phyloP scores from a whole-genome alignment of 1,140 invertebrate species.

The Hyles vespertilio region DNA sequence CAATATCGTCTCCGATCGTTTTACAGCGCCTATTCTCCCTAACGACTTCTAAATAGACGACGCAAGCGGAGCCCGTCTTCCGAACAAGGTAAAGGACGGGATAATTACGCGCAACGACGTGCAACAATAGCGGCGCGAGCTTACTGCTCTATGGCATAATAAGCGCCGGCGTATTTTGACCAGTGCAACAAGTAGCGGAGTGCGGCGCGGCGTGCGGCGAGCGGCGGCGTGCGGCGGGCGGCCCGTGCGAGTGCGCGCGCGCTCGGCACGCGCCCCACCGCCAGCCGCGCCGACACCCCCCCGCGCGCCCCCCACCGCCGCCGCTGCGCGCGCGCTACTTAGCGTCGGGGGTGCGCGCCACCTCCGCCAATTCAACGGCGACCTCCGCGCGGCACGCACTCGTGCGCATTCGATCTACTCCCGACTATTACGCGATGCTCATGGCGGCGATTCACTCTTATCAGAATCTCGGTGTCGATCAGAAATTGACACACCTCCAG shows the following conservation, averaged over 20 bases:
- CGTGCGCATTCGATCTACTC: constrained; percentile 44
- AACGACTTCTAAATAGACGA: constrained; percentile 68
- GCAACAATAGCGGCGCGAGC: constrained; percentile 71
- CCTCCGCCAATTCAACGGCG: constrained; percentile 69
- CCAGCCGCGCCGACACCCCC: constrained; percentile 19
- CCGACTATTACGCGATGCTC: constrained; percentile 61
- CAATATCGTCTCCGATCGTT: constrained; percentile 48
- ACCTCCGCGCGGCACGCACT: constrained; percentile 64
- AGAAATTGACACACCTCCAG: constrained; percentile 64
- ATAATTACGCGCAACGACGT: constrained; percentile 72
- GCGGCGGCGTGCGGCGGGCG: constrained; percentile 19
- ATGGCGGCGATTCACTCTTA: constrained; percentile 70
- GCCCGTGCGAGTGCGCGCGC: constrained; percentile 50
- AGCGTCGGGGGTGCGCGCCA: constrained; percentile 66
- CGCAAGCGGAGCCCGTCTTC: constrained; percentile 52
- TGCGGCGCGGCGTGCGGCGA: constrained; percentile 15
- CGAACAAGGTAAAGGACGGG: constrained; percentile 70
- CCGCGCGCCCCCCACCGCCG: constrained; percentile 43
- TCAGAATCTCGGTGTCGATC: constrained; percentile 65
- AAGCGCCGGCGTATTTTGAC: constrained; percentile 72
- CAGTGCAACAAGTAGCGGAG: constrained; percentile 55
- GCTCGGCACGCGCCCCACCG: constrained; percentile 52
- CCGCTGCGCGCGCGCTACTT: constrained; percentile 55
- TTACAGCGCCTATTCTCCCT: constrained; percentile 55
- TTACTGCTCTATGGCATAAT: constrained; percentile 68